phyloP scores from a whole-genome alignment of 2,797 vertebrate genomes.

The Chiloscyllium punctatum region DNA sequence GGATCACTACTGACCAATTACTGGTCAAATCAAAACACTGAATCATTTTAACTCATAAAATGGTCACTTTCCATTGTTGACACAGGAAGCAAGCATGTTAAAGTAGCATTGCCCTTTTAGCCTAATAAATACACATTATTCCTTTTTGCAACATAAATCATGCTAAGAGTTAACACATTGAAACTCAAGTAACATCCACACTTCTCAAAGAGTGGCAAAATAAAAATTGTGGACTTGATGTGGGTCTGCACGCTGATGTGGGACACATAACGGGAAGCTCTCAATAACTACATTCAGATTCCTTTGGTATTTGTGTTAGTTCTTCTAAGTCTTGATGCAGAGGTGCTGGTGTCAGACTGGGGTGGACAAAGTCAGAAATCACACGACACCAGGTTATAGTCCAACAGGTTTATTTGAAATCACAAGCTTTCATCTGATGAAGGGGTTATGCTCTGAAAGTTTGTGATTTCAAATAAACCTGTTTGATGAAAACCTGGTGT shows the following conservation, averaged over 20 bases:
- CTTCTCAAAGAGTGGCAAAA: background rate
- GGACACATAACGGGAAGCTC: background rate
- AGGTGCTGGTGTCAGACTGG: no score
- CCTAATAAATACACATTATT: background rate
- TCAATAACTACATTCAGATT: background rate
- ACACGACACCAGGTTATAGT: no score
- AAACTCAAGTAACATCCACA: no score
- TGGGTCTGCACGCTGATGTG: background rate
- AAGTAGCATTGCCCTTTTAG: background rate
- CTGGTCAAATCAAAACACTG: background rate
- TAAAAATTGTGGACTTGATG: background rate
- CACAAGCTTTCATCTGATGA: no score
- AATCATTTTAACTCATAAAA: background rate
- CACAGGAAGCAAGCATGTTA: background rate
- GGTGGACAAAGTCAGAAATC: no score
- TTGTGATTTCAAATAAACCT: no score
- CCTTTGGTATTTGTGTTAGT: no score
- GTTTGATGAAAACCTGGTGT: background rate
- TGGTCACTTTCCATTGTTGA: background rate
- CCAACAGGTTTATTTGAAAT: no score
- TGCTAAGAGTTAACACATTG: background rate
- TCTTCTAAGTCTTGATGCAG: no score
- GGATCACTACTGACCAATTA: background rate
- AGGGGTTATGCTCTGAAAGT: no score
- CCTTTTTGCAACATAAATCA: slow-evolving; percentile 10